These are phyloP conservation scores for Artemia franciscana DNA, from an alignment of 1,140 invertebrate genomes.

Conservation along the genomic window DNA sequence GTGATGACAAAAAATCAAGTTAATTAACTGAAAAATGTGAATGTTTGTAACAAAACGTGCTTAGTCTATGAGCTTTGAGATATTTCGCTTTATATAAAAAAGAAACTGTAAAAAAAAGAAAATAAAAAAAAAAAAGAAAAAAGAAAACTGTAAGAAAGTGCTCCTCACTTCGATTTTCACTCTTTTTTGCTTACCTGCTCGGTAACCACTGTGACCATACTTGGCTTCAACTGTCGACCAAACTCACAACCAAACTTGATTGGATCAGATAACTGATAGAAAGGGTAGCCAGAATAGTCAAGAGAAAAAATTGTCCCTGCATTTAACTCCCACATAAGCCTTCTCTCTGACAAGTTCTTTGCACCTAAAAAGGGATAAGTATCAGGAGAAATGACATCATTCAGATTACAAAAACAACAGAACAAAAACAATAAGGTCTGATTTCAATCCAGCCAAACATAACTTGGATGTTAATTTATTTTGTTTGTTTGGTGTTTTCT, in stretches of 20 bases:
- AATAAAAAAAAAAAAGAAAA: not conserved
- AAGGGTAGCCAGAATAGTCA: not conserved
- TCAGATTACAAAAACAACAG: no score
- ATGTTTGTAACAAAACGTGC: no score
- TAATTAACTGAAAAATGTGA: no score
- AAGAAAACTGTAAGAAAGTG: not conserved
- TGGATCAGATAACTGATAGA: not conserved
- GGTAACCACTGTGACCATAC: not conserved
- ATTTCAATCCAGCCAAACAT: no score
- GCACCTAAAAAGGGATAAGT: not conserved
- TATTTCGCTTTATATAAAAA: no score
- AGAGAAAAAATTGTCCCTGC: not conserved
- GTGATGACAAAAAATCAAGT: no score
- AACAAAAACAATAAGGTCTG: no score
- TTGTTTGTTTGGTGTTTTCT: no score
- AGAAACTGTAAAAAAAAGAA: not conserved
- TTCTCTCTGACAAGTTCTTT: not conserved
- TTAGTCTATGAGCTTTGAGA: no score
- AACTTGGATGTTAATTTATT: no score
- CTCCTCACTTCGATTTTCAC: no score
- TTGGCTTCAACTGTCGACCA: not conserved
- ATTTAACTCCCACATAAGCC: not conserved
- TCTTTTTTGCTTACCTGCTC: no score
- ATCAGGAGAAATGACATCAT: not conserved
- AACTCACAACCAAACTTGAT: not conserved